Base-by-base conservation (phyloP, 2,113 vertebrate genomes). In the Pseudolaguvia tuberculata region DNA sequence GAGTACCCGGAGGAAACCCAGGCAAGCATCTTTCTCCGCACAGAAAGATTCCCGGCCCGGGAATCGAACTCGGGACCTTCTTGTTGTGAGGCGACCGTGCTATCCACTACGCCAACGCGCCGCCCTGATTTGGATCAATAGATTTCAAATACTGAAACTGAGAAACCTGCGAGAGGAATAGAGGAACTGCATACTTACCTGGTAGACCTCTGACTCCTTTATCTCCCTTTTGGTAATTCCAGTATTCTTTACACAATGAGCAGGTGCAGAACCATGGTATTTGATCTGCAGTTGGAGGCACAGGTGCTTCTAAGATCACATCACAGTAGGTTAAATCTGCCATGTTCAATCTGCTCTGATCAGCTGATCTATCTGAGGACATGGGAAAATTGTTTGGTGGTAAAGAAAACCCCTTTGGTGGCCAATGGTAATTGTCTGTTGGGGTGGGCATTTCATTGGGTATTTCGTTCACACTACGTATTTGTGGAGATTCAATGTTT, bases 181-280 rank as follows among this genome's bases (percentile, higher is more conserved):
- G 27, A 17, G 18, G 27, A 27, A 29, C 14, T 29, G 23, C 17
- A 31, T 35, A 25, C n/a, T 72, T 25, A 85, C 91, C 91, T 88
- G 84, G 76, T 14, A 57, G 78, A 25, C 91, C 89, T 27, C 78
- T 56, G 79, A 85, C 85, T 63, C 91, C 90, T 0, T 14, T 63
- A 47, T 88, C 85, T 27, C 90, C 91, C 79, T 91, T 90, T 72
- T 79, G 80, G 86, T 87, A 5, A 11, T 2, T 0, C 74, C 83
- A 21, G 81, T 77, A 42, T 70, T 79, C 82, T 67, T 87, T 87
- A 63, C 89, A 92, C 62, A 75, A 80, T 0, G 78, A 71, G 50
- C 90, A 91, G 29, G 89, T 48, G 75, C 89, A 91, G 79, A 81
- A 86, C 63, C 83, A 82, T 1, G 91, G 88, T 14, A 90, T 79